phyloP scores from a whole-genome alignment of 2,888 invertebrate genomes.

The Archaeoteleia sp. region DNA sequence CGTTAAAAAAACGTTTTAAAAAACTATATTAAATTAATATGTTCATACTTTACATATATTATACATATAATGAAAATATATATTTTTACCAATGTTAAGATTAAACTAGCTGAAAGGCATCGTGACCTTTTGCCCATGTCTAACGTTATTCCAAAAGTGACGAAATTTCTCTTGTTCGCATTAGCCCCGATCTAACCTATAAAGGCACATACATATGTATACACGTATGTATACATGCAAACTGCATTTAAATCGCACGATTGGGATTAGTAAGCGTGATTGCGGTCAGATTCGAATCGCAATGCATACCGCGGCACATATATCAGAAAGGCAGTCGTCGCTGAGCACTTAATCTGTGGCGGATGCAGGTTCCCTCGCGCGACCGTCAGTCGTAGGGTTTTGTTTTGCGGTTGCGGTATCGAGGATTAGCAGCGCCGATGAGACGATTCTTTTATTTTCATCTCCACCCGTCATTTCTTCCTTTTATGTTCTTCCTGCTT shows the following conservation, averaged over 20 bases:
- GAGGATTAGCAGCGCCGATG: slow-evolving; percentile 31
- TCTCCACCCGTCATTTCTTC: slow-evolving; percentile 2
- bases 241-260: slow-evolving; percentile 35
- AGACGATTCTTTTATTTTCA: slow-evolving; percentile 12
- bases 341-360: slow-evolving; percentile 43
- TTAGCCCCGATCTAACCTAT: too few species aligned
- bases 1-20: too few species aligned
- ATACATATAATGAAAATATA: too few species aligned
- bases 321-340: slow-evolving; percentile 40
- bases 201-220: too few species aligned
- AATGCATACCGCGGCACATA: slow-evolving; percentile 30
- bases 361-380: slow-evolving; percentile 25
- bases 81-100: too few species aligned
- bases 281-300: slow-evolving; percentile 35
- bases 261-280: slow-evolving; percentile 36
- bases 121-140: too few species aligned
- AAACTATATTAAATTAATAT: too few species aligned
- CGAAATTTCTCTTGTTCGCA: too few species aligned
- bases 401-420: slow-evolving; percentile 42
- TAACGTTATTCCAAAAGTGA: too few species aligned
- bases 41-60: too few species aligned
- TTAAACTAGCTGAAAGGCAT: too few species aligned
- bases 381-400: slow-evolving; percentile 29
- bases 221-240: slow-evolving; percentile 25
- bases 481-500: slow-evolving; percentile 5